Percentiles rank a stretch among this genome's conserved stretches.
phyloP scores from a whole-genome alignment of 2,797 vertebrate genomes.

The Pantherophis alleghaniensis region DNA sequence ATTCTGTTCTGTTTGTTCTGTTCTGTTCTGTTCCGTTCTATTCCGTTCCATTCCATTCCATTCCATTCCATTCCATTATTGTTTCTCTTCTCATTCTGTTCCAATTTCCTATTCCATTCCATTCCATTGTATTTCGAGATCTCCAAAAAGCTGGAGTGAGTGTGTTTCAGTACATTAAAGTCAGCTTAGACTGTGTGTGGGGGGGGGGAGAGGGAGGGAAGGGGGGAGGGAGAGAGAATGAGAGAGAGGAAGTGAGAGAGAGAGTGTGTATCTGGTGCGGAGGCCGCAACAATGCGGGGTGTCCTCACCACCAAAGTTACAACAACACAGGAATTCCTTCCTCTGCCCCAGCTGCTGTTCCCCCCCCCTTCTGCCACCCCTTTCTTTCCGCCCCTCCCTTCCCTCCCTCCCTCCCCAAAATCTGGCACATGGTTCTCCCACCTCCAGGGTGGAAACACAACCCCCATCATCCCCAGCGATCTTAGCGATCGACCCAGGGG shows the following conservation, averaged over 20 bases:
- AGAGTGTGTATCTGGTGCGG: background rate
- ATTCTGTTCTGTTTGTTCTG: no score
- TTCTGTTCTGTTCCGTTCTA: no score
- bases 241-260: no score
- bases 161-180: background rate
- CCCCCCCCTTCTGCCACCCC: background rate
- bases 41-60: no score
- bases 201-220: fast-evolving
- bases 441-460: background rate
- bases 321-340: background rate
- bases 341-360: background rate
- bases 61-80: no score
- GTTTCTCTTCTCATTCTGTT: no score
- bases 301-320: background rate
- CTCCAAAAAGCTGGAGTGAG: background rate
- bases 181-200: background rate
- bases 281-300: background rate
- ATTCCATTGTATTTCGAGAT: background rate
- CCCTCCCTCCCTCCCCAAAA: background rate
- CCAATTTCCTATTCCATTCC: no score
- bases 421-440: background rate
- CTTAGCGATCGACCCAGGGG: background rate
- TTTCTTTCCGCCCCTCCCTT: no score
- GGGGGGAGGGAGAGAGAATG: no score
- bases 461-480: background rate